These are phyloP conservation scores for Rostratula benghalensis DNA, from an alignment of 2,113 vertebrate species.

Conservation along the genomic window DNA sequence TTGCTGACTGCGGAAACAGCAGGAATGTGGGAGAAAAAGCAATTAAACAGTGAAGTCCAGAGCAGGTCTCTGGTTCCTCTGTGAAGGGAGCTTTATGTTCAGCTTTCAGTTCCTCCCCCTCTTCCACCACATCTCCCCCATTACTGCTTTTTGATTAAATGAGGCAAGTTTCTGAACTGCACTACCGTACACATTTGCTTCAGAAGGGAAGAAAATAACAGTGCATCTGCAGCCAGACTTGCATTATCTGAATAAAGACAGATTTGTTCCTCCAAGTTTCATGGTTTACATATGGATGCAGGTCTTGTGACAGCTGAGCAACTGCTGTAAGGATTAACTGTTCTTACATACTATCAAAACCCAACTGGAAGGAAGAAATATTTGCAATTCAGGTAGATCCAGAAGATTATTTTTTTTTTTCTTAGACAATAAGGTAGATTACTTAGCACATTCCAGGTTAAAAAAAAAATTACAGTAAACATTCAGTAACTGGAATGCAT, in stretches of 20 bases:
- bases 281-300: background rate
- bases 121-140: accelerated
- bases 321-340: background rate
- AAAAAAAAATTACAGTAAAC: conserved; percentile 74
- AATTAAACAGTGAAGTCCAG: background rate
- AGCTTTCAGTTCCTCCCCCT: background rate
- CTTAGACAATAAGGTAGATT: conserved; percentile 61
- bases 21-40: background rate
- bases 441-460: conserved; percentile 63
- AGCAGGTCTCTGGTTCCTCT: background rate
- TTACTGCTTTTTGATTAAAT: background rate
- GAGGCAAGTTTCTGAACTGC: background rate
- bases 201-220: background rate
- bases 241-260: background rate
- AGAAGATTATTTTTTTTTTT: background rate
- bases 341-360: background rate
- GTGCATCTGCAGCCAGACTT: background rate
- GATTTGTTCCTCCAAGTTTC: background rate
- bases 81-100: background rate
- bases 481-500: conserved; percentile 76
- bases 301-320: background rate
- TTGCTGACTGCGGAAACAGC: background rate
- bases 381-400: conserved; percentile 60
- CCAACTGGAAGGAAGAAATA: conserved; percentile 1
- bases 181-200: background rate